These are phyloP conservation scores for Phyllotreta striolata DNA, from an alignment of 2,888 invertebrate species.

Conservation along the genomic window DNA sequence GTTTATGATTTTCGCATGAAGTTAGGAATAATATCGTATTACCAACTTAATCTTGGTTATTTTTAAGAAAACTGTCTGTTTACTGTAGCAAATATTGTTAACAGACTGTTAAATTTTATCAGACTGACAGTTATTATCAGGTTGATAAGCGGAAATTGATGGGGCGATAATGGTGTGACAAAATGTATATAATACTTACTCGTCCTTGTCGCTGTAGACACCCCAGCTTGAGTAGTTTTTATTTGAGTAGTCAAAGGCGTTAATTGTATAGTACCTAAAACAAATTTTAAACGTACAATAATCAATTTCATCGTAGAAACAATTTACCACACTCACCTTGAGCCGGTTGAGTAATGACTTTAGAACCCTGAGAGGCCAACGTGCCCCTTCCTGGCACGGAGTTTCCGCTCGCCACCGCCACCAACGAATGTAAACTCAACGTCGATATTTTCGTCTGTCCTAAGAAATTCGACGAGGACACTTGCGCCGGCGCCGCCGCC, in stretches of 20 bases:
- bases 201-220: conserved; percentile 53
- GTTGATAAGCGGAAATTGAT: no score
- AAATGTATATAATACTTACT: no score
- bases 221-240: conserved; percentile 47
- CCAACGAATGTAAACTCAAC: conserved; percentile 55
- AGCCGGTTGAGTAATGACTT: conserved; percentile 59
- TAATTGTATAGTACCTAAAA: conserved; percentile 58
- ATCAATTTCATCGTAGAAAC: background rate
- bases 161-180: no score
- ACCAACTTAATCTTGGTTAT: no score
- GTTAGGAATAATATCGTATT: no score
- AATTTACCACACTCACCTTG: conserved; percentile 50
- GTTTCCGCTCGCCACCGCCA: conserved; percentile 56
- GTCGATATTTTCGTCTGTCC: conserved; percentile 55
- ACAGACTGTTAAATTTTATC: no score
- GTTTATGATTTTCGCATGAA: no score
- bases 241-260: conserved; percentile 56
- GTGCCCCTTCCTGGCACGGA: conserved; percentile 50
- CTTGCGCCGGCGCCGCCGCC: conserved; percentile 50
- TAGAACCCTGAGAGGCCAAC: conserved; percentile 54
- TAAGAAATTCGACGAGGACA: conserved; percentile 49
- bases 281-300: conserved; percentile 18
- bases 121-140: no score
- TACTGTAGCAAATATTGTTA: no score
- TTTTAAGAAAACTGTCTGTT: no score